Conservation (phyloP, 2,888 invertebrate genomes). For the Eilema depressum region DNA sequence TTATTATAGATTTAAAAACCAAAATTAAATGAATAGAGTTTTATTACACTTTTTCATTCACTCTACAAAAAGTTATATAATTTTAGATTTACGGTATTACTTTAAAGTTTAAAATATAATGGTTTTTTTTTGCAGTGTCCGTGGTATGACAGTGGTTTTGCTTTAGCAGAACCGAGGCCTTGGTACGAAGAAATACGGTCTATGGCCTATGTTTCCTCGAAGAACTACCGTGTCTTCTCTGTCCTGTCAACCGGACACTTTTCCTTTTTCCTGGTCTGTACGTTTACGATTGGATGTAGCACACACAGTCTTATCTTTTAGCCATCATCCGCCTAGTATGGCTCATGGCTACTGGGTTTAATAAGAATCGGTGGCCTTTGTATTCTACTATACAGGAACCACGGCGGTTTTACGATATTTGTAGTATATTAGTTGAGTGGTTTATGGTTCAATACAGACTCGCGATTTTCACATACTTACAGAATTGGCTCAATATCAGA, state of each 20-base stretch:
- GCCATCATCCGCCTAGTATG: too few species aligned
- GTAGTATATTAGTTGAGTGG: slow-evolving; percentile 42
- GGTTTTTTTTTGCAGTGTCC: too few species aligned
- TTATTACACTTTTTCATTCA: too few species aligned
- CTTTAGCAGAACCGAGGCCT: too few species aligned
- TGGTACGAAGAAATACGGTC: too few species aligned
- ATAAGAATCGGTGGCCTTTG: background rate
- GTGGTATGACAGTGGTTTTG: too few species aligned
- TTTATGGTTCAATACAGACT: slow-evolving; percentile 49
- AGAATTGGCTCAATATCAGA: slow-evolving; percentile 69
- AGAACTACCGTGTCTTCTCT: background rate
- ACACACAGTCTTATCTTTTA: background rate
- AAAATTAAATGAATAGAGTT: too few species aligned
- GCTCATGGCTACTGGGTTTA: background rate
- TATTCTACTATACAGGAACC: background rate
- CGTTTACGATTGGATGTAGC: background rate
- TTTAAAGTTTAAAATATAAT: too few species aligned
- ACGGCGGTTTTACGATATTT: slow-evolving; percentile 23
- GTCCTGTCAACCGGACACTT: background rate
- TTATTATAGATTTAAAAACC: too few species aligned
- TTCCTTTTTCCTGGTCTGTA: background rate
- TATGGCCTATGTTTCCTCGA: too few species aligned
- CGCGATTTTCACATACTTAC: slow-evolving; percentile 52
- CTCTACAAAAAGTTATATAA: too few species aligned
- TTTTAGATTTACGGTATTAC: too few species aligned